A percentile compares a stretch with the other conserved stretches of the same genome.
Conservation (phyloP, 1,140 invertebrate species). For the Conus betulinus region DNA sequence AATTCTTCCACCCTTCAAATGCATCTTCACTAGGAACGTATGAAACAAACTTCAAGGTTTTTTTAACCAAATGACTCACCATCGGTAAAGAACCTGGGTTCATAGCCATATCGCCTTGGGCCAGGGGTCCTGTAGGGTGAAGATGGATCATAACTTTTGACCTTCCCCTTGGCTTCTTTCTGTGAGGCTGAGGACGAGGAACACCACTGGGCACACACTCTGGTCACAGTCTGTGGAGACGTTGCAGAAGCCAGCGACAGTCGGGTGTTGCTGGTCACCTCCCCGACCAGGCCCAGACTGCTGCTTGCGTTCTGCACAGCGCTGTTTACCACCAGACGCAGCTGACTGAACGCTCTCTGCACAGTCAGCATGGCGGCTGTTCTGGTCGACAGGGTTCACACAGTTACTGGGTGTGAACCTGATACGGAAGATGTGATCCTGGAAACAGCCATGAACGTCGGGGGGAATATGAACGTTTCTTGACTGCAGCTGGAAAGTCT, state of each 20-base stretch:
- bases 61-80: conserved; percentile 45
- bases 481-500: too few relatives aligned
- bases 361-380: conserved; percentile 2
- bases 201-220: not conserved
- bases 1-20: too few relatives aligned
- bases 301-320: not conserved
- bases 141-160: conserved; percentile 30
- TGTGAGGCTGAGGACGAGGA: not conserved
- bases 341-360: conserved; percentile 21
- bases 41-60: too few relatives aligned
- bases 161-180: not conserved
- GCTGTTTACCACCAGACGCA: not conserved
- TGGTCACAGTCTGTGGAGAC: not conserved
- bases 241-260: not conserved
- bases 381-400: too few relatives aligned
- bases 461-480: too few relatives aligned
- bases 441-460: too few relatives aligned
- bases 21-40: too few relatives aligned
- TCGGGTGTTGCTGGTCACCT: not conserved
- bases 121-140: conserved; percentile 58
- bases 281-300: not conserved
- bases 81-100: conserved; percentile 48
- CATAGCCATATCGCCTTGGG: conserved; percentile 56
- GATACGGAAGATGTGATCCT: too few relatives aligned
- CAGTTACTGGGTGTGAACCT: too few relatives aligned